Percentiles rank a stretch among this genome's conserved stretches.
Conservation (phyloP, 2,113 vertebrate species). For the Aix galericulata region DNA sequence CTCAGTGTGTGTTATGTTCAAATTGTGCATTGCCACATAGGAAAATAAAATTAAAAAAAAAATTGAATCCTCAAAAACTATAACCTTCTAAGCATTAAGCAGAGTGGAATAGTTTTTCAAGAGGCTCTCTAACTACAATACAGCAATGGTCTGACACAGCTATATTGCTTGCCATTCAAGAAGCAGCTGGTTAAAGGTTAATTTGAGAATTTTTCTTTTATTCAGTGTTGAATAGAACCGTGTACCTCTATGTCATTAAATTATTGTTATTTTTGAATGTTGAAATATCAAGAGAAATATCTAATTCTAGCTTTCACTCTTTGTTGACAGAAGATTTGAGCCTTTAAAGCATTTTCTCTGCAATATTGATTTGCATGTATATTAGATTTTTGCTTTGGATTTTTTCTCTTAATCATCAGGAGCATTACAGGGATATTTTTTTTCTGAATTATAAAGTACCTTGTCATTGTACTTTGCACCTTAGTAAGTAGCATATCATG, state of each 20-base stretch:
- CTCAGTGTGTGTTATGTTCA: background rate
- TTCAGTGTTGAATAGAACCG: background rate
- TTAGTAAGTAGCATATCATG: background rate
- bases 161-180: background rate
- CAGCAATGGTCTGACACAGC: background rate
- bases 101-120: background rate
- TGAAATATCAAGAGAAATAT: background rate
- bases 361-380: background rate
- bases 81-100: background rate
- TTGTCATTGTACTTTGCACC: background rate
- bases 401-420: background rate
- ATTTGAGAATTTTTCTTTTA: background rate
- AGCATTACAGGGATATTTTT: background rate
- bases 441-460: background rate
- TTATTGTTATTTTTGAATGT: background rate
- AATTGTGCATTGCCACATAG: background rate
- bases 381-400: slow-evolving; percentile 16
- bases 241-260: background rate
- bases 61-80: no score
- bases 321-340: background rate
- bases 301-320: background rate
- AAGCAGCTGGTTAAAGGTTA: background rate
- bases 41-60: fast-evolving
- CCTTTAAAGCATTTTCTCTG: background rate
- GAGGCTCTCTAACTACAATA: background rate